A percentile compares a stretch with the other conserved stretches of the same genome.
Evolutionary conservation across 2,113 vertebrate genomes (phyloP).

Genomic region (Triplophysa tibetana): DNA sequence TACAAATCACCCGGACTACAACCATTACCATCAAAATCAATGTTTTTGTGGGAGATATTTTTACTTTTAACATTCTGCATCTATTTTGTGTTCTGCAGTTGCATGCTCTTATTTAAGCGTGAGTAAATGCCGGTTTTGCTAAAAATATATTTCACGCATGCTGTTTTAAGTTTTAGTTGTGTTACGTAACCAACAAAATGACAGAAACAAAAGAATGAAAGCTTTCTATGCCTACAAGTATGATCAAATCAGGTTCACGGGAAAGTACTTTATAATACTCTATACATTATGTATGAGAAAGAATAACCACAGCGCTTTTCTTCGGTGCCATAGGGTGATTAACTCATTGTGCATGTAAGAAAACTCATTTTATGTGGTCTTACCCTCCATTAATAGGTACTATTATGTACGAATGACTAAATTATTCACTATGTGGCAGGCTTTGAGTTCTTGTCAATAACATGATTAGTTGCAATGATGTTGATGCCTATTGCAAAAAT

Average conservation of each 20-base stretch:
- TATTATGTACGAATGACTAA: background rate
- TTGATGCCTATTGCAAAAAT: constrained; percentile 64
- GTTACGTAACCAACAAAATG: background rate
- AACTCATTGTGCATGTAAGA: background rate
- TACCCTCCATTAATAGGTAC: background rate
- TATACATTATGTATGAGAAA: background rate
- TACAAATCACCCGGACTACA: no score
- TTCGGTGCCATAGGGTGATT: background rate
- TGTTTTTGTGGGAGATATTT: no score
- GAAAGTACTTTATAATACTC: background rate
- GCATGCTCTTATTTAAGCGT: no score
- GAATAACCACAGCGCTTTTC: background rate
- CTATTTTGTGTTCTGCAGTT: no score
- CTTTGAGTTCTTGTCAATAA: constrained; percentile 66
- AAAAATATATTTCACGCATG: background rate
- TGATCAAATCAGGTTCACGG: background rate
- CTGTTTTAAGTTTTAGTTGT: background rate
- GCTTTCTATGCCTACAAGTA: background rate
- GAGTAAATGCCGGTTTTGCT: no score
- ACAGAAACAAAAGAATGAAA: background rate
- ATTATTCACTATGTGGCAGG: constrained; percentile 39
- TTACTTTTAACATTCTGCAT: no score
- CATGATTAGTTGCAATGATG: constrained; percentile 62
- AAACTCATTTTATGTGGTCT: background rate
- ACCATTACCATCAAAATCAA: no score